phyloP scores from a whole-genome alignment of 2,113 vertebrate genomes.

The Plectropomus leopardus region DNA sequence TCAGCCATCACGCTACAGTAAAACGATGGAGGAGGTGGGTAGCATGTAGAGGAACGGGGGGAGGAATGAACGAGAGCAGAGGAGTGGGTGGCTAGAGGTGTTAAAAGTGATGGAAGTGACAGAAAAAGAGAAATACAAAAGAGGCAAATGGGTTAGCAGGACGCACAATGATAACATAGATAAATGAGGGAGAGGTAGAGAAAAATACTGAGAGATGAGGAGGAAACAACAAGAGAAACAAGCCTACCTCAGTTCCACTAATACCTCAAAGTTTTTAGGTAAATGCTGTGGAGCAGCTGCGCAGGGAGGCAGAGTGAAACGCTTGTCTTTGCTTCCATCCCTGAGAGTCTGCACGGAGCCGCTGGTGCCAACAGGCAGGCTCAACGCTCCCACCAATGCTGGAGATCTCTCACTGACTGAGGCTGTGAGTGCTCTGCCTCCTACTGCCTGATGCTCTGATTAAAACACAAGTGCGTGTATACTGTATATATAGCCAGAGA shows the following conservation, averaged over 20 bases:
- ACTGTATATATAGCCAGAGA: constrained; percentile 14
- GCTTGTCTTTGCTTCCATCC: constrained; percentile 44
- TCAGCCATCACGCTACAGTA: constrained; percentile 2
- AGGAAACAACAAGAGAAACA: constrained; percentile 29
- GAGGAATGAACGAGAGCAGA: constrained; percentile 24
- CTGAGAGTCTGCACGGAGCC: constrained; percentile 44
- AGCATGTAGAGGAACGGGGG: constrained; percentile 31
- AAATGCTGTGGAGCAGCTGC: constrained; percentile 6
- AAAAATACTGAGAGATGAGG: background rate
- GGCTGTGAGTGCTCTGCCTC: constrained; percentile 59
- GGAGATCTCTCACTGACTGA: constrained; percentile 51
- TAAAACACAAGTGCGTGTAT: constrained; percentile 53
- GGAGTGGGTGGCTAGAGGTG: constrained; percentile 21
- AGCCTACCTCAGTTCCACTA: constrained; percentile 71
- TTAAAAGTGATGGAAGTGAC: constrained; percentile 12
- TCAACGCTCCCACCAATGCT: constrained; percentile 50
- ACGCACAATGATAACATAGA: constrained; percentile 4
- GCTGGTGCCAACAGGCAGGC: constrained; percentile 57
- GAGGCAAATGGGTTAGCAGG: background rate
- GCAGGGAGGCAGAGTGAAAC: constrained; percentile 12
- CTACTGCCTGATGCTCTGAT: constrained; percentile 65
- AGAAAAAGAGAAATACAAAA: constrained; percentile 3
- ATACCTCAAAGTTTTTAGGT: constrained; percentile 38
- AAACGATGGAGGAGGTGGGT: constrained; percentile 28
- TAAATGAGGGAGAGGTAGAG: background rate